phyloP scores from a whole-genome alignment of 2,888 invertebrate genomes.

The Heliconius cydno region DNA sequence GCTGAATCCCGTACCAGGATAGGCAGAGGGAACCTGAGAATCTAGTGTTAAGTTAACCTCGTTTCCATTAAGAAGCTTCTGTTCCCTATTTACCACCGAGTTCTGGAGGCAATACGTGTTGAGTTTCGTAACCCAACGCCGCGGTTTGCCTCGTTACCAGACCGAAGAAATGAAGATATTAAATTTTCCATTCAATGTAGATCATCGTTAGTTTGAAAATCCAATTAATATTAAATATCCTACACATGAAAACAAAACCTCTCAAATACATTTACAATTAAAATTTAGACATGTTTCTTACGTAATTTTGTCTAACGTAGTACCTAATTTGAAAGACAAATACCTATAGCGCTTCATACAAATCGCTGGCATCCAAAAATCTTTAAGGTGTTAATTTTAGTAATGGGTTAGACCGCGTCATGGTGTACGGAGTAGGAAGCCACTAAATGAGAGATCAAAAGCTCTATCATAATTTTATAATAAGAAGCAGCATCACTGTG shows the following conservation, averaged over 20 bases:
- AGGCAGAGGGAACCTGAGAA: too few species aligned
- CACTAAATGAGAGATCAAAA: slow-evolving; percentile 16
- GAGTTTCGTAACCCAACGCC: too few species aligned
- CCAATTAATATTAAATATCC: too few species aligned
- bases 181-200: too few species aligned
- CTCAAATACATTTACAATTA: background rate
- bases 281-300: slow-evolving; percentile 1
- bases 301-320: background rate
- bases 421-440: slow-evolving; percentile 17
- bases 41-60: too few species aligned
- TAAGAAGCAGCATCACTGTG: background rate
- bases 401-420: slow-evolving; percentile 39
- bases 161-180: too few species aligned
- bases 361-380: slow-evolving; percentile 10
- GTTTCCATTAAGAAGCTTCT: too few species aligned
- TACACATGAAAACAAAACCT: background rate
- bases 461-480: background rate
- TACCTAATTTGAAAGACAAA: background rate
- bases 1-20: too few species aligned
- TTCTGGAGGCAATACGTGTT: too few species aligned
- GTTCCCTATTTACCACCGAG: too few species aligned
- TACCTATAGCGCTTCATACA: background rate
- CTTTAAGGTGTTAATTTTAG: slow-evolving; percentile 39
- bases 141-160: too few species aligned
- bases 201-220: too few species aligned